These are phyloP conservation scores for Archips crataeganus DNA, from an alignment of 2,888 invertebrate species.

Conservation along the genomic window DNA sequence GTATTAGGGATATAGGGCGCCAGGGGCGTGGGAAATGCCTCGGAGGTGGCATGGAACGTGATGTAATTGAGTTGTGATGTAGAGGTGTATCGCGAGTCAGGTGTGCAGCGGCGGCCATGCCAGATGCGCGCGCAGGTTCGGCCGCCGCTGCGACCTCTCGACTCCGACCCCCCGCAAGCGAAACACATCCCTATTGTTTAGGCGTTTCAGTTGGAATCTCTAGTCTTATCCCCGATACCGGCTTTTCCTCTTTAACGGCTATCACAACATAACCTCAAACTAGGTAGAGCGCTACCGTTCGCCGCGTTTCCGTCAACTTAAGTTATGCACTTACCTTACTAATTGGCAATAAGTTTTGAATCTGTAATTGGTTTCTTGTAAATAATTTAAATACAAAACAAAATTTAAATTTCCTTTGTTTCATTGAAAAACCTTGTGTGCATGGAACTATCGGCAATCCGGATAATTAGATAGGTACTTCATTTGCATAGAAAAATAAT, in stretches of 20 bases:
- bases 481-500: not conserved
- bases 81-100: constrained; percentile 78
- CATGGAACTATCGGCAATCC: constrained; percentile 40
- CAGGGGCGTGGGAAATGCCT: constrained; percentile 50
- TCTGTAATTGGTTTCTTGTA: constrained; percentile 60
- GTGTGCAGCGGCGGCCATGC: constrained; percentile 82
- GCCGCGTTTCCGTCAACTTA: constrained; percentile 63
- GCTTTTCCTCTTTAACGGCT: constrained; percentile 75
- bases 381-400: constrained; percentile 71
- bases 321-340: constrained; percentile 53
- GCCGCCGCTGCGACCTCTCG: constrained; percentile 64
- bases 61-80: constrained; percentile 75
- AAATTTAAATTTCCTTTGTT: constrained; percentile 70
- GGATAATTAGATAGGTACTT: not conserved
- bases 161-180: constrained; percentile 57
- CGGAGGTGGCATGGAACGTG: constrained; percentile 53
- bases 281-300: constrained; percentile 72
- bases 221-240: constrained; percentile 60
- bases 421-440: constrained; percentile 68
- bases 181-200: constrained; percentile 71
- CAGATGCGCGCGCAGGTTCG: constrained; percentile 82
- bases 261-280: constrained; percentile 85
- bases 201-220: constrained; percentile 66
- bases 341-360: constrained; percentile 72
- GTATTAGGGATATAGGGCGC: constrained; percentile 52